Conservation (phyloP, 1,140 invertebrate genomes). For the Scaptomyza montana region DNA sequence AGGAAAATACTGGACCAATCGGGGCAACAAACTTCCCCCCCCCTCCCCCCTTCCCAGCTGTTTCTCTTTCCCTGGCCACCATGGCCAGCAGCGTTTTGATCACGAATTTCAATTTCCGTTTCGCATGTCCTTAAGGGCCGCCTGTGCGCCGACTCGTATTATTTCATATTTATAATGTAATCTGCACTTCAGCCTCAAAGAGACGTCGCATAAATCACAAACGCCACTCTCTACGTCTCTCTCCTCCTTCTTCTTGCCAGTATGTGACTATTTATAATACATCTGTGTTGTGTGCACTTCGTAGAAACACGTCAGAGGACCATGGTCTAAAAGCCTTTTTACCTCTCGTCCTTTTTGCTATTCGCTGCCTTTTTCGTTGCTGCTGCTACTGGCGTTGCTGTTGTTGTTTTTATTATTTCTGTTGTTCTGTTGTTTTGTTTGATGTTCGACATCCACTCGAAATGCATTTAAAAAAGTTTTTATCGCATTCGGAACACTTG, state of each 20-base stretch:
- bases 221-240: conserved; percentile 26
- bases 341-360: conserved; percentile 9
- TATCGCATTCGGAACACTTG: conserved; percentile 28
- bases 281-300: conserved; percentile 48
- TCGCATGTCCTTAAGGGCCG: conserved; percentile 71
- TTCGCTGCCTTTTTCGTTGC: conserved; percentile 39
- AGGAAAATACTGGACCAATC: no score
- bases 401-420: conserved; percentile 3
- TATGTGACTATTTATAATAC: conserved; percentile 57
- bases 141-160: conserved; percentile 55
- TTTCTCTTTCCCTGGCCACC: conserved; percentile 7
- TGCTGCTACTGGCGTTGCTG: not conserved
- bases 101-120: conserved; percentile 68
- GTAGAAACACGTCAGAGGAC: conserved; percentile 38
- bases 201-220: conserved; percentile 74
- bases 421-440: conserved; percentile 53
- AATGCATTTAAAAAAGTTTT: conserved; percentile 67
- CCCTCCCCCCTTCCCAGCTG: not conserved
- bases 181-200: conserved; percentile 78
- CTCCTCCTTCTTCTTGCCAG: not conserved
- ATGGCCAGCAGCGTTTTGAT: conserved; percentile 13
- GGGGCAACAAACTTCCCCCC: not conserved
- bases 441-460: conserved; percentile 73
- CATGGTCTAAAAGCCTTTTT: conserved; percentile 69
- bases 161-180: conserved; percentile 82